Evolutionary conservation across 2,113 vertebrate species (phyloP).

Genomic region (Sinocyclocheilus rhinocerous): DNA sequence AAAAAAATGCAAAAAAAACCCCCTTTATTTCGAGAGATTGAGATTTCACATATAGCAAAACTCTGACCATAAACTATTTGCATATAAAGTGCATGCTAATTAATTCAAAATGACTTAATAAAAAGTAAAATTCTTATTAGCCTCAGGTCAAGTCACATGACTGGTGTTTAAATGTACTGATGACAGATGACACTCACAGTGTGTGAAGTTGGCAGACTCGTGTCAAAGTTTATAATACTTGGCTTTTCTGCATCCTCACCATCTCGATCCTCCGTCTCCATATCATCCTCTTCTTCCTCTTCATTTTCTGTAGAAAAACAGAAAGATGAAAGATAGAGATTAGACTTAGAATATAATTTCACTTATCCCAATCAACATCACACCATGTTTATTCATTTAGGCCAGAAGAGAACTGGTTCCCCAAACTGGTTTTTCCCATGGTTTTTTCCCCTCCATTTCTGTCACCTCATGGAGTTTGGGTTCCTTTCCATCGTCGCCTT

Average conservation of each 20-base stretch:
- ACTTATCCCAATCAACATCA: too few relatives aligned
- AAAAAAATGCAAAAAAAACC: background rate
- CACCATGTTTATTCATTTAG: too few relatives aligned
- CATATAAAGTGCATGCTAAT: background rate
- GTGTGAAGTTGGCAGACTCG: slow-evolving; percentile 94
- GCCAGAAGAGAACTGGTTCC: too few relatives aligned
- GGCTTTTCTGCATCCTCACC: slow-evolving; percentile 84
- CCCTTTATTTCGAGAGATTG: background rate
- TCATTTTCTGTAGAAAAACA: slow-evolving; percentile 78
- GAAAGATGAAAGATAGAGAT: background rate
- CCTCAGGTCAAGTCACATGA: background rate
- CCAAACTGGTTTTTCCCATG: too few relatives aligned
- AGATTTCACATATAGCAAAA: too few relatives aligned
- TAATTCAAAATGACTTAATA: background rate
- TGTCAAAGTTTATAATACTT: slow-evolving; percentile 92
- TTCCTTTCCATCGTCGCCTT: too few relatives aligned
- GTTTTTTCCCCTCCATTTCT: too few relatives aligned
- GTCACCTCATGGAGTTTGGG: too few relatives aligned
- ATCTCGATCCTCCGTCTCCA: slow-evolving; percentile 93
- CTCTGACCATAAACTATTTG: background rate
- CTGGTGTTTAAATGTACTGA: background rate
- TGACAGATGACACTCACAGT: slow-evolving; percentile 76
- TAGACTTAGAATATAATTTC: background rate
- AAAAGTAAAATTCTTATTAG: background rate
- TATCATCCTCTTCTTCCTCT: slow-evolving; percentile 87